Evolutionary conservation across 2,797 vertebrate species (phyloP), one percentile per base, ranked within the genome.

Genomic region (Spondyliosoma cantharus): DNA sequence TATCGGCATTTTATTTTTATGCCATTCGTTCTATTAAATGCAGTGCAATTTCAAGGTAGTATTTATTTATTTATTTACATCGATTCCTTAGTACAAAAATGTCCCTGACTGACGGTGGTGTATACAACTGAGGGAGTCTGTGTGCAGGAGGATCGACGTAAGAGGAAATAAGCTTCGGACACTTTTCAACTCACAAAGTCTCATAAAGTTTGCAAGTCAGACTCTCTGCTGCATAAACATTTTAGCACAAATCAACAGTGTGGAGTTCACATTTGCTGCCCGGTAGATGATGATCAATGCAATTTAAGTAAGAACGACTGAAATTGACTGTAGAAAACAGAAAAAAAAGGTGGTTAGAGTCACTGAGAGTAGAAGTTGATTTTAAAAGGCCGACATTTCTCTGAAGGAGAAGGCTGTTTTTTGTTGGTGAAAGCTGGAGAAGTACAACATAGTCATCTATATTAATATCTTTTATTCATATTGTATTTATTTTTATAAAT

Each of bases 221-320:
- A 69, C 37, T 37, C 15, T 49, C 16, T 42, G 48, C 65, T 77
- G 53, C n/a, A 69, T 81, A 74, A 77, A 78, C 75, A 61, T 58
- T 46, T 37, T 37, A 37, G 37, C 37, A 37, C 9, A 37, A 37
- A 9, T 37, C 37, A 37, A 11, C 37, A 37, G 37, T 37, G 37
- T 37, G 37, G 7, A 37, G 37, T 37, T 37, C 37, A 37, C 37
- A 37, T 37, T 37, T 9, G 11, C 37, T 37, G 37, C 37, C 11
- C 8, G 11, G 37, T 11, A 37, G 37, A 37, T 37, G 37, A 37
- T 37, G 37, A 37, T 27, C 27, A 60, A 20, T 42, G 17, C 42
- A 48, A 37, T 37, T 37, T 37, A 37, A 37, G 37, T 7, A 66
- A 69, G 54, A 62, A 57, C 20, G 37, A 60, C 13, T 29, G 42